Base-by-base conservation (phyloP, 23 tunicate genomes). In the Aplidium turbinatum region DNA sequence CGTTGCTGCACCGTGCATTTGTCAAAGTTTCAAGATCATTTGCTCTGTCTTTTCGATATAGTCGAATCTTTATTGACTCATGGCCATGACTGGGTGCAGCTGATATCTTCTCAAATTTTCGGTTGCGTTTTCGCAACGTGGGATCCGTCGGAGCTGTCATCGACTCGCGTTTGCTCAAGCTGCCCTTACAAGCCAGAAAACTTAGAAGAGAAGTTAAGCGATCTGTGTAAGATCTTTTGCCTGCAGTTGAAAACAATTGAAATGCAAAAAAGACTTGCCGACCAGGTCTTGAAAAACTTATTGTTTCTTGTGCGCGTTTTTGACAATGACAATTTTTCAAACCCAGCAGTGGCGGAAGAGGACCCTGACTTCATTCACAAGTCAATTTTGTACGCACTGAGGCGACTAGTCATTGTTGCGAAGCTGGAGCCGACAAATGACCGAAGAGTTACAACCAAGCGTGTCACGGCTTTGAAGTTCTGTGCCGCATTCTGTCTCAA, bases 81-180 rank as follows among this genome's bases (percentile, higher is more conserved):
- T 40, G 77, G 89, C 2, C 96, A 89, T 65, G 72, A 57, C 36
- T 89, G 96, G 96, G 77, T 89, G n/a, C 70, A 87, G 35, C 35
- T 89, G 34, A 74, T 77, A 27, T 71, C 58, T 5, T 31, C 72
- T 33, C 96, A 89, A 45, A 71, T 89, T 38, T 70, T 77, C 33
- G 96, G 96, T 1, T 53, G 75, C 20, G 76, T 76, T 1, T 89
- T 89, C 39, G 32, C 81, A 4, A 0, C 47, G 3, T 82, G 74
- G 75, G 78, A 78, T 29, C 85, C 96, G 3, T 73, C 31, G 24
- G 78, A 68, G 22, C 22, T 80, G 19, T 45, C 70, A n/a, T 31
- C 56, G 28, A 32, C 5, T 20, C 33, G 32, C 28, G 45, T 54
- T 23, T 39, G 24, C 30, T 13, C 58, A 24, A 36, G 46, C 28